Evolutionary conservation across 1,140 invertebrate species (phyloP).

Genomic region (Bursaphelenchus mucronatus): DNA sequence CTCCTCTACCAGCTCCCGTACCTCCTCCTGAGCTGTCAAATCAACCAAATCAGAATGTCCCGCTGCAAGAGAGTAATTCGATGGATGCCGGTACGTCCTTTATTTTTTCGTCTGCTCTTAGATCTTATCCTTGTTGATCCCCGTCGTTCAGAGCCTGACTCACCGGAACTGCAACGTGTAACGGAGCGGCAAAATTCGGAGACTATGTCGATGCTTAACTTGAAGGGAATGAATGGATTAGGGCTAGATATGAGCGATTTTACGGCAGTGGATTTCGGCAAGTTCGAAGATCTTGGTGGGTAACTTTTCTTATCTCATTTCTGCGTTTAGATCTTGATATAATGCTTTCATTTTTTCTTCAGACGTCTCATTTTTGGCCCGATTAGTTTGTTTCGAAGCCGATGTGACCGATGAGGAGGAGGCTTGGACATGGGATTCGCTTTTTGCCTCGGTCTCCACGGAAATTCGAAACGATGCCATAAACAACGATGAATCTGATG

Average conservation of each 20-base stretch:
- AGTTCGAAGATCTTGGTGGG: conserved; percentile 26
- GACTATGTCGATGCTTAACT: too few species aligned
- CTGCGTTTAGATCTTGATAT: neutral
- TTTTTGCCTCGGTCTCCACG: conserved; percentile 15
- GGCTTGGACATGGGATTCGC: conserved; percentile 25
- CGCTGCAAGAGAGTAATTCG: too few species aligned
- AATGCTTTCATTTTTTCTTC: conserved; percentile 18
- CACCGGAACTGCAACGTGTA: too few species aligned
- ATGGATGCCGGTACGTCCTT: too few species aligned
- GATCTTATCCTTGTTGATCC: too few species aligned
- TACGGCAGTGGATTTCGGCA: conserved; percentile 20
- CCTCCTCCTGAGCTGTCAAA: too few species aligned
- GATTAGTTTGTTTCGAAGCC: conserved; percentile 21
- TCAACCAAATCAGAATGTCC: too few species aligned
- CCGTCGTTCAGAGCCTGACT: too few species aligned
- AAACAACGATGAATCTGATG: conserved; percentile 21
- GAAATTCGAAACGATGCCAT: conserved; percentile 24
- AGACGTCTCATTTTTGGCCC: conserved; percentile 23
- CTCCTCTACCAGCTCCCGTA: too few species aligned
- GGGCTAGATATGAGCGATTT: conserved; percentile 20
- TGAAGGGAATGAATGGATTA: neutral
- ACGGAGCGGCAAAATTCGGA: too few species aligned
- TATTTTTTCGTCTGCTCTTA: too few species aligned
- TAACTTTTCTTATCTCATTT: neutral
- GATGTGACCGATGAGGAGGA: conserved; percentile 21